Evolutionary conservation across 1,140 invertebrate species (phyloP).

Genomic region (Luehdorfia chinensis): DNA sequence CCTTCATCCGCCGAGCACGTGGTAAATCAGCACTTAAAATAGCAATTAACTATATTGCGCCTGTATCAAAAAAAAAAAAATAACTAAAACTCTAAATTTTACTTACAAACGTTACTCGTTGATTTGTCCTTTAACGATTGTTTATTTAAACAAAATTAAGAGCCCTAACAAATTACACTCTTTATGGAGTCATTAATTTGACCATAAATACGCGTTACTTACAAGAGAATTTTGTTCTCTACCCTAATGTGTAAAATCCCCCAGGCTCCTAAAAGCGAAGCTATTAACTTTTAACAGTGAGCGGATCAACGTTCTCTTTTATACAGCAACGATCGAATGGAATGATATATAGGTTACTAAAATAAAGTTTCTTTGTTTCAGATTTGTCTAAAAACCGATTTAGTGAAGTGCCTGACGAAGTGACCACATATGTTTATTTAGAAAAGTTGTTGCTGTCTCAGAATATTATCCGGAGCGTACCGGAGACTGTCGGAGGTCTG

Average conservation of each 20-base stretch:
- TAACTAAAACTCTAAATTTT: no score
- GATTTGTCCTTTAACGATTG: no score
- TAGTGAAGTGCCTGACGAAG: constrained; percentile 90
- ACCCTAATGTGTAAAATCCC: neutral
- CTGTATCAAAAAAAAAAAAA: no score
- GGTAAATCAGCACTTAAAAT: no score
- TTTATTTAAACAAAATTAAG: constrained; percentile 11
- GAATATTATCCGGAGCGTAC: constrained; percentile 92
- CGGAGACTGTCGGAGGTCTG: constrained; percentile 88
- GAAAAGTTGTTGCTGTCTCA: constrained; percentile 93
- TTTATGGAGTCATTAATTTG: constrained; percentile 29
- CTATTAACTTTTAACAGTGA: constrained; percentile 11
- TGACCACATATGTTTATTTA: constrained; percentile 90
- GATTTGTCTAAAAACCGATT: constrained; percentile 97
- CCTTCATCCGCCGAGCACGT: no score
- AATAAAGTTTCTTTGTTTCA: constrained; percentile 78
- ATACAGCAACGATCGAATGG: neutral
- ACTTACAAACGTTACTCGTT: no score
- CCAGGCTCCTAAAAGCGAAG: neutral
- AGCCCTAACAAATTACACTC: constrained; percentile 19
- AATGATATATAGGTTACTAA: neutral
- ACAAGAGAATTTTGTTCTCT: constrained; percentile 10
- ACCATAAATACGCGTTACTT: neutral
- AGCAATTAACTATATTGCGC: no score
- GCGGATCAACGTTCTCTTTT: neutral